These are phyloP conservation scores for Geodia barretti DNA, from an alignment of 37 sponge, comb jelly and placozoan species.

Conservation along the genomic window DNA sequence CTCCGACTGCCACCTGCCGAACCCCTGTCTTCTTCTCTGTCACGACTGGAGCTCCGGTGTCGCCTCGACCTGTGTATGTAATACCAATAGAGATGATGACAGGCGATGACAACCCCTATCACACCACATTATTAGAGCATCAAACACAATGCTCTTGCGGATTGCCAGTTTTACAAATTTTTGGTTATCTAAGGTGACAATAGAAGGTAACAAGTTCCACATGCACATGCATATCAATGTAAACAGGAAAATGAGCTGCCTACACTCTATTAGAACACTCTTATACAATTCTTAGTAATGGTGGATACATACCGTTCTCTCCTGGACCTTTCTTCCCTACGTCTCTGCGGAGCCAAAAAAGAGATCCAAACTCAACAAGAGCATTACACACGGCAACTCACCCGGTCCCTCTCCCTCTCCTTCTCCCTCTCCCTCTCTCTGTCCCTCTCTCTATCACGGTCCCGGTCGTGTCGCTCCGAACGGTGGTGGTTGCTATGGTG, in stretches of 20 bases:
- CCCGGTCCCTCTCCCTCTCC: slow-evolving; percentile 47
- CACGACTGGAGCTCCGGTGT: slow-evolving; percentile 36
- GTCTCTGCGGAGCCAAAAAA: slow-evolving; percentile 23
- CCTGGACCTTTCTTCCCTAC: slow-evolving; percentile 44
- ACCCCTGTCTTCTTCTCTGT: slow-evolving; percentile 27
- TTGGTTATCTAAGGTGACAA: too few species aligned
- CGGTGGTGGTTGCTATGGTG: slow-evolving; percentile 44
- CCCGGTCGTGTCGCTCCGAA: slow-evolving; percentile 57
- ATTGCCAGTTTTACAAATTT: too few species aligned
- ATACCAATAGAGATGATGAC: too few species aligned
- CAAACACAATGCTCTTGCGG: too few species aligned
- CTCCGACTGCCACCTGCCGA: background rate
- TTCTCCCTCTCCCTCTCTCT: slow-evolving; percentile 67
- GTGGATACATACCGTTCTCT: slow-evolving; percentile 30
- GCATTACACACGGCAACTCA: background rate
- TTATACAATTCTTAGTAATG: background rate
- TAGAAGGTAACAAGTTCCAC: too few species aligned
- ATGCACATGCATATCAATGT: background rate
- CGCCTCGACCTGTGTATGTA: slow-evolving; percentile 28
- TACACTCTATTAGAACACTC: background rate
- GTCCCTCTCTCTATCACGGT: slow-evolving; percentile 69
- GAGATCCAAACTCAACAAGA: background rate
- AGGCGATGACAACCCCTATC: background rate
- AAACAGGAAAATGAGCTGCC: background rate
- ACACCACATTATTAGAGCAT: background rate